Base-by-base conservation (phyloP, 2,113 vertebrate genomes). In the Oreotragus oreotragus region DNA sequence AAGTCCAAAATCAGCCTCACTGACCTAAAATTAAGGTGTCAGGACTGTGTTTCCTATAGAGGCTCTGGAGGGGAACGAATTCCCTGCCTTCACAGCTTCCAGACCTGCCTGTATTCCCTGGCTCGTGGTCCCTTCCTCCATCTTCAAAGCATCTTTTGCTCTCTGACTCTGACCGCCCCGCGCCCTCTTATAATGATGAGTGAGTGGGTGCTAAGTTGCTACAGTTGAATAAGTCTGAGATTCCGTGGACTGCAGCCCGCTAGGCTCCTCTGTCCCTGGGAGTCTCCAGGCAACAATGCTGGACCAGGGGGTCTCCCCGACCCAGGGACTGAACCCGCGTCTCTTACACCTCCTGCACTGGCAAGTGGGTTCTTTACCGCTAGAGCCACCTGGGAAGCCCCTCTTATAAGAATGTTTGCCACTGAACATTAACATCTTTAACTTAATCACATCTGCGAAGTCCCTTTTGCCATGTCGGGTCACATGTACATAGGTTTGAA, bases 61-160 rank as follows among this genome's bases (percentile, higher is more conserved):
- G 58, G 23, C 36, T 23, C 36, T 10, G 13, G 7, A 5, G 55
- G 43, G 49, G 43, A 43, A 28, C 1, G 0, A 5, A 7, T 58
- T 6, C 49, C 13, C 30, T 13, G 36, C 51, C 25, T 51, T 57
- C 25, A 49, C 19, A 5, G 58, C 6, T n/a, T 73, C 25, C n/a
- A n/a, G 76, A 5, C 14, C 2, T 2, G 0, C 45, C 23, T 3
- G 45, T 1, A 3, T 14, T 45, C 45, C 9, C 16, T 1, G 16
- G 90, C 13, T 45, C 0, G 0, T 2, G 53, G 27, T 23, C 23
- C 53, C 53, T 64, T 43, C 76, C 17, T 87, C 25, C 2, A 25
- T 14, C 89, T 80, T 66, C 60, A 51, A 10, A 90, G 47, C 16
- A 3, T 13, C 39, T 17, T 73, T 47, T 25, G 6, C 25, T 39